Base-by-base conservation (phyloP, 2,797 vertebrate species). In the Perodicticus potto region DNA sequence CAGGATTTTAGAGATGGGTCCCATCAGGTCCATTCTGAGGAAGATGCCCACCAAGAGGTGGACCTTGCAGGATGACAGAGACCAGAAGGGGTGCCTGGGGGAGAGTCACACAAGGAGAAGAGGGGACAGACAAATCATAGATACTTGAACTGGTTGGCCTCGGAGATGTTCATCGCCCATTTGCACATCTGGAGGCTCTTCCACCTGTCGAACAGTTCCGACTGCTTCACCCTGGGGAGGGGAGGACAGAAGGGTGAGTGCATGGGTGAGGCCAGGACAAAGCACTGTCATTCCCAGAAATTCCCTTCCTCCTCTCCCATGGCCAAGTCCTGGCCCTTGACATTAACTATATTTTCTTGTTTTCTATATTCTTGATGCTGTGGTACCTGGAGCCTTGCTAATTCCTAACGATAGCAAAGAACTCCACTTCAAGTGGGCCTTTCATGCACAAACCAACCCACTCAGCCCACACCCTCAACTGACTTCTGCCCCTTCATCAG, bases 201-300 rank as follows among this genome's bases (percentile, higher is more conserved):
- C 99, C 99, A 99, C 93, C 99, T 99, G 97, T 99, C 99, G 97
- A 99, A 99, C 98, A 99, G 98, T 88, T 99, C 99, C 0, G 99
- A 99, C 91, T 99, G 99, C 98, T 99, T 99, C 96, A 99, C 99
- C 99, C 99, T 99, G 4, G 86, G 96, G 59, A 95, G 7, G 3
- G 67, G 74, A 82, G 85, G 37, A 89, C 73, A 80, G 84, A 93
- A 83, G 40, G 74, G 67, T 22, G 55, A 3, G 1, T 92, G 77
- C 89, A 72, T 92, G 34, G 43, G 57, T n/a, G 72, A n/a, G 67
- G n/a, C 17, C 17, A 16, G 22, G n/a, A 27, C 74, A 23, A 12
- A 16, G 49, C 0, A 11, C 40, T 0, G 0, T 37, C 81, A 63
- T 55, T 34, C 87, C 69, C 40, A 3, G 19, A n/a, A 80, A 34